Percentiles rank a stretch among this genome's conserved stretches.
Conservation (phyloP, 53 echinoderm and acorn worm genomes). For the Stichopus horrens region DNA sequence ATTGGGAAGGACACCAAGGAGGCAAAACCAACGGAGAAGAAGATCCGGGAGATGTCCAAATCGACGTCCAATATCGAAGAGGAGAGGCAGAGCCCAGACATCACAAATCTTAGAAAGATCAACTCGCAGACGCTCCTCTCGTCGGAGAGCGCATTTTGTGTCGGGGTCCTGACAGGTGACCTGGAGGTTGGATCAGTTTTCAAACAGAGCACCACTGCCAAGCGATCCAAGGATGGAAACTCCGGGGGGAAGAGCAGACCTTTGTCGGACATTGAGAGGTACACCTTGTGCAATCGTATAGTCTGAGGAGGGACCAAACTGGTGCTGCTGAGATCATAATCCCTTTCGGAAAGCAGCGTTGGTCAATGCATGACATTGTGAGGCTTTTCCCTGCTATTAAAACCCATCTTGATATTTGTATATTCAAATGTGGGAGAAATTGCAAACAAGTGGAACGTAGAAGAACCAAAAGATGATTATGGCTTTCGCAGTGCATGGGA, state of each 20-base stretch:
- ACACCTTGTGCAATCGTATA: slow-evolving; percentile 77
- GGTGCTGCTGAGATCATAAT: no score
- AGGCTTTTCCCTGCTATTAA: no score
- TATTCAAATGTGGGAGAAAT: no score
- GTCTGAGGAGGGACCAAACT: slow-evolving; percentile 42
- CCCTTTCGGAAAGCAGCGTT: no score
- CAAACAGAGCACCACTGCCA: neutral
- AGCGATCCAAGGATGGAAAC: neutral
- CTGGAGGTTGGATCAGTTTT: slow-evolving; percentile 41
- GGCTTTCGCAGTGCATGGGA: no score
- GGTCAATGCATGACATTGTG: no score
- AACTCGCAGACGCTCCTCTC: slow-evolving; percentile 46
- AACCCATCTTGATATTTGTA: no score
- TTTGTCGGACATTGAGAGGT: slow-evolving; percentile 77
- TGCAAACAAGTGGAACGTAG: no score
- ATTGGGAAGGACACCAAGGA: slow-evolving; percentile 14
- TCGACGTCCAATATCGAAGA: slow-evolving; percentile 38
- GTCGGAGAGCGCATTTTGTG: slow-evolving; percentile 56
- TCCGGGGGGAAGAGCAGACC: slow-evolving; percentile 38
- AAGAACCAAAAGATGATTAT: no score
- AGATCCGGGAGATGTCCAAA: slow-evolving; percentile 20
- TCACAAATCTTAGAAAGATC: slow-evolving; percentile 17
- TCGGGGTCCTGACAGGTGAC: slow-evolving; percentile 32
- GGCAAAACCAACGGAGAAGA: neutral
- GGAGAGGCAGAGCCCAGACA: slow-evolving; percentile 21